Evolutionary conservation across 2,797 vertebrate species (phyloP), one percentile per base, ranked within the genome.

Genomic region (Gymnocypris eckloni): DNA sequence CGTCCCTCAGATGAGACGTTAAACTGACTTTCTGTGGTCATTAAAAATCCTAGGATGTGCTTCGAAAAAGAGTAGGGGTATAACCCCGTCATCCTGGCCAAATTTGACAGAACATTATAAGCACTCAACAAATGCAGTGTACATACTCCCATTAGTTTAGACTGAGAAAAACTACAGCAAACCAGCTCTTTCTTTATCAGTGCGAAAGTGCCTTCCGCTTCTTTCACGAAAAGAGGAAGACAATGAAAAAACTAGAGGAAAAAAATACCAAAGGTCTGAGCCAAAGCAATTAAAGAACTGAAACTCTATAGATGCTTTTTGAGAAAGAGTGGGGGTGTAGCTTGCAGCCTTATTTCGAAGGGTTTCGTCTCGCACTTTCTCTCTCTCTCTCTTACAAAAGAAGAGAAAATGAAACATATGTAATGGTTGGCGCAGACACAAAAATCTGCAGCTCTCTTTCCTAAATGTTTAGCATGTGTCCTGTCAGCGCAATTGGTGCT

Each of bases 401-500:
- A 70, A 48, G 72, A 86, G 83, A 88, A 88, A 88, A 69, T 41
- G 33, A 64, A 90, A 91, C 86, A 85, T 82, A 87, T 90, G 90
- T 90, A 89, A 89, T 90, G 83, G 73, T 88, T 92, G 91, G 91
- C 91, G 33, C 39, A 77, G 45, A 86, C 61, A 88, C 91, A 92
- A 90, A 88, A 91, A 90, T 90, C 83, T 84, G 71, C 89, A 90
- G 45, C 76, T 90, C 83, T 87, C 56, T 83, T 83, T 71, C 87
- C 56, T 67, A 18, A 88, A 83, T 88, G 81, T 88, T 79, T 52
- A 88, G 85, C 87, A 89, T 89, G 87, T 88, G 85, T 90, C 64
- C 81, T 81, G 84, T 87, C 86, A 86, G 84, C 67, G 41, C 83
- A 87, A 79, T 78, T 81, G 82, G 79, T 81, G 83, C 82, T 45